A percentile compares a stretch with the other conserved stretches of the same genome.
phyloP scores from a whole-genome alignment of 2,888 invertebrate genomes.

The Globia sparganii region DNA sequence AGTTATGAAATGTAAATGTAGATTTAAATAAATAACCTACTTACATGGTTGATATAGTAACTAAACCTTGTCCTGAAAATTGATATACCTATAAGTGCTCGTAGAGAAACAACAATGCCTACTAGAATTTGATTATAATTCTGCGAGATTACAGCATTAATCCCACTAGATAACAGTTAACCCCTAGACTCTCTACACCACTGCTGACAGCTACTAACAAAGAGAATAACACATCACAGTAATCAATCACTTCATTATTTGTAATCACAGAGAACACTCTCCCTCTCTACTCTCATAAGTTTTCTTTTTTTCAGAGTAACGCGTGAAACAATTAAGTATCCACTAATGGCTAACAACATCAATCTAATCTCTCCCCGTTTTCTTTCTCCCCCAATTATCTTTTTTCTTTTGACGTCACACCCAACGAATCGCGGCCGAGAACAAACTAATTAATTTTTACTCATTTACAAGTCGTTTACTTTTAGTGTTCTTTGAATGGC shows the following conservation, averaged over 20 bases:
- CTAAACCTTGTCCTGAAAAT: neutral
- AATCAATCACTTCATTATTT: slow-evolving; percentile 50
- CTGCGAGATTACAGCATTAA: slow-evolving; percentile 14
- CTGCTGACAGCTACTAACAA: slow-evolving; percentile 21
- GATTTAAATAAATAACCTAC: neutral
- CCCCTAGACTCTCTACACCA: neutral
- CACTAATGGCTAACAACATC: slow-evolving; percentile 73
- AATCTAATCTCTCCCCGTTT: slow-evolving; percentile 74
- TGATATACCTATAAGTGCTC: neutral
- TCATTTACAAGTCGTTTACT: slow-evolving; percentile 82
- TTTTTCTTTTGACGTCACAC: slow-evolving; percentile 73
- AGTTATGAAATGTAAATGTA: neutral
- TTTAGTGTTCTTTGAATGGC: slow-evolving; percentile 64
- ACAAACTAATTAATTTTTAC: slow-evolving; percentile 84
- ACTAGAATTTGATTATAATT: slow-evolving; percentile 1
- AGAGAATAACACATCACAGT: slow-evolving; percentile 33
- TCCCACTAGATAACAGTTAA: neutral
- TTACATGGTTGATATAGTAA: neutral
- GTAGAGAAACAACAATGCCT: neutral
- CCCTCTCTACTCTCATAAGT: slow-evolving; percentile 34
- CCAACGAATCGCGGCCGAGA: slow-evolving; percentile 71
- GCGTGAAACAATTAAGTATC: slow-evolving; percentile 68
- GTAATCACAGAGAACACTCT: slow-evolving; percentile 42
- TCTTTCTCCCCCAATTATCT: slow-evolving; percentile 78
- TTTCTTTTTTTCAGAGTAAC: slow-evolving; percentile 56